A percentile compares a stretch with the other conserved stretches of the same genome.
These are phyloP conservation scores for Geopemphigus sp. DNA, from an alignment of 1,140 invertebrate genomes.

Conservation along the genomic window DNA sequence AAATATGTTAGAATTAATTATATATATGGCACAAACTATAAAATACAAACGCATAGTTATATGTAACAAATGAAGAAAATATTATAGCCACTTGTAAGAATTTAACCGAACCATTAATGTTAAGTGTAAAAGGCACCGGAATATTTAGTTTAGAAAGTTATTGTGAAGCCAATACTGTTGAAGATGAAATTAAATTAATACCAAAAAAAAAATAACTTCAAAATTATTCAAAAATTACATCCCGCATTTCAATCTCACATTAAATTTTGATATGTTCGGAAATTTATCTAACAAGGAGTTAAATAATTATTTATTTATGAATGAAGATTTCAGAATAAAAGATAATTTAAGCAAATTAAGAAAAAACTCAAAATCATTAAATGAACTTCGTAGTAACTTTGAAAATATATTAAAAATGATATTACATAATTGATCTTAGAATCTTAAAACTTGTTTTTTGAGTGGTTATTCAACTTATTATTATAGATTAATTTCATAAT, in stretches of 20 bases:
- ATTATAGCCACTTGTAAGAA: constrained; percentile 6
- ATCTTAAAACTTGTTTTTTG: no score
- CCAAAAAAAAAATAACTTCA: not conserved
- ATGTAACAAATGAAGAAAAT: not conserved
- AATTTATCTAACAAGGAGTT: not conserved
- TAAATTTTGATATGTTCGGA: not conserved
- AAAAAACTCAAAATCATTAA: not conserved
- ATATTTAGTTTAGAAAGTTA: not conserved
- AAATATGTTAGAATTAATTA: not conserved
- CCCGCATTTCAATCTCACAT: not conserved
- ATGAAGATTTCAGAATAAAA: not conserved
- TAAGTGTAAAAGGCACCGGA: not conserved
- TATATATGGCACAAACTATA: not conserved
- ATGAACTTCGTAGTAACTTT: no score
- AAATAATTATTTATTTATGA: not conserved
- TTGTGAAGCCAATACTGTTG: not conserved
- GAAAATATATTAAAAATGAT: no score
- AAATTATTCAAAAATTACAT: not conserved
- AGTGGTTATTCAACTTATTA: no score
- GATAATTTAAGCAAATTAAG: not conserved
- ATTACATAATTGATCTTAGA: no score
- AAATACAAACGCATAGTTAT: not conserved
- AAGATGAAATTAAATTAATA: not conserved
- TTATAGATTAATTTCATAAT: no score
- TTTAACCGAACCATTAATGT: not conserved